These are phyloP conservation scores for Suncus etruscus DNA, from an alignment of 2,113 vertebrate species.

Conservation along the genomic window DNA sequence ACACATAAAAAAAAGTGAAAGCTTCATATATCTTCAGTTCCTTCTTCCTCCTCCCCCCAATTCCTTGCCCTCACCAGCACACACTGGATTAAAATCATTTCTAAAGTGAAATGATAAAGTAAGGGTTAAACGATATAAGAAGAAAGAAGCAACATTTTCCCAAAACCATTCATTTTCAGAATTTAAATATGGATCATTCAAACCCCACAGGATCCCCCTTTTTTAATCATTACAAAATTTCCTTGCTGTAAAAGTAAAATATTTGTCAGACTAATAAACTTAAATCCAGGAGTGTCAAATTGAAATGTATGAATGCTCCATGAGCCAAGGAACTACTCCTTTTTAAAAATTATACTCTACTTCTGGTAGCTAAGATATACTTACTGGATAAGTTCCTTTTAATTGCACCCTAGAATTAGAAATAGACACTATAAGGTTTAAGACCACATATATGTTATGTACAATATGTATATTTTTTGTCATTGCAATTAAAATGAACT, in stretches of 20 bases:
- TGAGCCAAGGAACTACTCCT: slow-evolving; percentile 69
- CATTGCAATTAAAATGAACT: slow-evolving; percentile 47
- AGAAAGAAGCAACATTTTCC: slow-evolving; percentile 19
- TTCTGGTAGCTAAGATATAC: slow-evolving; percentile 85
- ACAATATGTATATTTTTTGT: slow-evolving; percentile 55
- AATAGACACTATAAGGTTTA: slow-evolving; percentile 84
- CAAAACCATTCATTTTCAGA: slow-evolving; percentile 33
- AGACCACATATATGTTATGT: slow-evolving; percentile 74
- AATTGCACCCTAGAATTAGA: slow-evolving; percentile 93
- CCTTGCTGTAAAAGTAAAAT: slow-evolving; percentile 60
- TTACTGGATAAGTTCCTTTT: slow-evolving; percentile 98
- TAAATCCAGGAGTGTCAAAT: slow-evolving; percentile 39
- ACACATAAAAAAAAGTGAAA: background rate
- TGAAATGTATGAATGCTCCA: slow-evolving; percentile 50
- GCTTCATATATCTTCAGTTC: slow-evolving; percentile 14
- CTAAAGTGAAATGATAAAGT: slow-evolving; percentile 44
- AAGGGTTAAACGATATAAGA: slow-evolving; percentile 22
- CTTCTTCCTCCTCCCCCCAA: background rate
- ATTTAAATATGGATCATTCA: slow-evolving; percentile 59
- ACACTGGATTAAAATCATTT: slow-evolving; percentile 52
- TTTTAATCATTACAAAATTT: slow-evolving; percentile 54
- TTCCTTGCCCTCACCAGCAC: background rate
- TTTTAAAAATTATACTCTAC: slow-evolving; percentile 67
- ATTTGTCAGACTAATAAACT: slow-evolving; percentile 56
- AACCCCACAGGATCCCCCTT: background rate